Percentiles rank a stretch among this genome's conserved stretches.
These are phyloP conservation scores for Macrosiphum euphorbiae DNA, from an alignment of 2,888 invertebrate species.

Conservation along the genomic window DNA sequence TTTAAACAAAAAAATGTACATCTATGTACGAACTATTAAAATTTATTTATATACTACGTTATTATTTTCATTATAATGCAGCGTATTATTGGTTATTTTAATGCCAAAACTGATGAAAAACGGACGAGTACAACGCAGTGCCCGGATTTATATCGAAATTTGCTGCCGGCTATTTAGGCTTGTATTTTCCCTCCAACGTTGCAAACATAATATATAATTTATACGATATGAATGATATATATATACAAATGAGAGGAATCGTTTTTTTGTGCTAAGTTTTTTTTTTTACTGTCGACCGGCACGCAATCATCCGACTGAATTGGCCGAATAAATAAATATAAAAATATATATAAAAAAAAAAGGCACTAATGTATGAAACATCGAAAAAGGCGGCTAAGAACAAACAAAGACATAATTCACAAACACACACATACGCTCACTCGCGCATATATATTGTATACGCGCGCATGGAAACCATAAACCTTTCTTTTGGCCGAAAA, in stretches of 20 bases:
- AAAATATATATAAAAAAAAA: constrained; percentile 13
- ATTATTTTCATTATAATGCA: constrained; percentile 5
- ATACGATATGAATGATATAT: neutral
- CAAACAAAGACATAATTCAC: constrained; percentile 64
- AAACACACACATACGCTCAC: neutral
- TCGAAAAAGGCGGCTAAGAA: constrained; percentile 58
- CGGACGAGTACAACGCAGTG: neutral
- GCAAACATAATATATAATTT: neutral
- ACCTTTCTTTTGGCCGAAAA: constrained; percentile 60
- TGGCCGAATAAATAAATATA: constrained; percentile 55
- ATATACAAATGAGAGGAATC: constrained; percentile 42
- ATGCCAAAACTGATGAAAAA: constrained; percentile 41
- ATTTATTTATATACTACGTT: neutral
- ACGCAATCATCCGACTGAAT: constrained; percentile 49
- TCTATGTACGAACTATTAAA: constrained; percentile 35
- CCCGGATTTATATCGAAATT: constrained; percentile 41
- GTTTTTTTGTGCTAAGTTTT: constrained; percentile 18
- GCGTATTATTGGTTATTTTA: constrained; percentile 9
- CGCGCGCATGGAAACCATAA: constrained; percentile 33
- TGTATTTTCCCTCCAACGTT: neutral
- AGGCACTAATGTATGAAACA: constrained; percentile 45
- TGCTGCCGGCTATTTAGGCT: constrained; percentile 20
- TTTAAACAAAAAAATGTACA: constrained; percentile 15
- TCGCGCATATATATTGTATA: neutral
- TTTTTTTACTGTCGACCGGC: constrained; percentile 51